Percentiles rank a stretch among this genome's conserved stretches.
Evolutionary conservation across 2,888 invertebrate species (phyloP).

Genomic region (Caenorhabditis angaria): DNA sequence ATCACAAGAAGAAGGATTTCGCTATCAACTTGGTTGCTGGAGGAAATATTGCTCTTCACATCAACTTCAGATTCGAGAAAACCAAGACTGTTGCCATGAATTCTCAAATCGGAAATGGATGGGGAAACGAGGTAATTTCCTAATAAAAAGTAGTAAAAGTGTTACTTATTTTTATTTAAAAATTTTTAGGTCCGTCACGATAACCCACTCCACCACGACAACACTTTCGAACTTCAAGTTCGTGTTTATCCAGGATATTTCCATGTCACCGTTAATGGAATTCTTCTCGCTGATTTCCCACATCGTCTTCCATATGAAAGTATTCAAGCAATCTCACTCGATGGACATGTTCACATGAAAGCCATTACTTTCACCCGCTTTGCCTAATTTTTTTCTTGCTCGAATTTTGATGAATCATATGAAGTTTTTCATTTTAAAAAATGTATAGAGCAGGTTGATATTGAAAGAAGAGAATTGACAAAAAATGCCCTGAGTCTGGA

Average conservation of each 20-base stretch:
- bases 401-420: too few species aligned
- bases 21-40: conserved; percentile 32
- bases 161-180: conserved; percentile 8
- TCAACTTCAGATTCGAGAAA: conserved; percentile 39
- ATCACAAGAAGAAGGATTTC: conserved; percentile 41
- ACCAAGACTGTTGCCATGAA: conserved; percentile 29
- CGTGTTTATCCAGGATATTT: conserved; percentile 42
- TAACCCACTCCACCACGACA: conserved; percentile 42
- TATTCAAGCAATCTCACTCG: conserved; percentile 29
- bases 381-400: conserved; percentile 15
- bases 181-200: conserved; percentile 30
- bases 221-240: conserved; percentile 35
- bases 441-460: too few species aligned
- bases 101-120: conserved; percentile 27
- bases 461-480: too few species aligned
- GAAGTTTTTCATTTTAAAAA: too few species aligned
- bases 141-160: neutral
- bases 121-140: conserved; percentile 35
- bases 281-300: conserved; percentile 39
- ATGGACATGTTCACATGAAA: conserved; percentile 34
- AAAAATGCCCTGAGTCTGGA: too few species aligned
- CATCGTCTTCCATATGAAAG: conserved; percentile 35
- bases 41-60: conserved; percentile 34
- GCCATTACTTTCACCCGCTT: conserved; percentile 26
- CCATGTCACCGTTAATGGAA: conserved; percentile 39